Conservation (phyloP, 2,888 invertebrate genomes). For the Drosophila parthenogenetica region DNA sequence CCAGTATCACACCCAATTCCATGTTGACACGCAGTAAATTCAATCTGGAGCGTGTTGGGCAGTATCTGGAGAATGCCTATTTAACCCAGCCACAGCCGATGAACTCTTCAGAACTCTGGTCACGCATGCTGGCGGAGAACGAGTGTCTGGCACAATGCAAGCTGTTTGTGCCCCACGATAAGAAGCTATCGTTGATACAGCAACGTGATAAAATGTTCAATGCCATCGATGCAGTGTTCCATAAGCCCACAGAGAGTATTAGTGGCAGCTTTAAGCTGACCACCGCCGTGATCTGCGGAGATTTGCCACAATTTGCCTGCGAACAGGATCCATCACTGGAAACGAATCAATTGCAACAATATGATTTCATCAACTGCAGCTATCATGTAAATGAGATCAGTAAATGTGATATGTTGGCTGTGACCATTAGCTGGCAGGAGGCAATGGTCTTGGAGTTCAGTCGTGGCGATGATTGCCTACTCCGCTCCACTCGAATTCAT, state of each 20-base stretch:
- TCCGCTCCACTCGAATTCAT: slow-evolving; percentile 86
- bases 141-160: slow-evolving; percentile 89
- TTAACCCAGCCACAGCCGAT: slow-evolving; percentile 88
- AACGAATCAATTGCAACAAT: slow-evolving; percentile 23
- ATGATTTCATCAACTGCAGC: slow-evolving; percentile 70
- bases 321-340: slow-evolving; percentile 17
- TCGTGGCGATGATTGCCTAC: slow-evolving; percentile 78
- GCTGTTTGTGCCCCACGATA: slow-evolving; percentile 91
- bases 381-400: slow-evolving; percentile 77
- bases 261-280: slow-evolving; percentile 87
- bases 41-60: slow-evolving; percentile 95
- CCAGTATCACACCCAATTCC: too few species aligned
- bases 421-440: slow-evolving; percentile 78
- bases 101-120: slow-evolving; percentile 91
- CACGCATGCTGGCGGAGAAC: slow-evolving; percentile 90
- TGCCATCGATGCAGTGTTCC: slow-evolving; percentile 89
- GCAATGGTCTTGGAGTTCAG: slow-evolving; percentile 82
- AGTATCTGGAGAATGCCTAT: slow-evolving; percentile 93
- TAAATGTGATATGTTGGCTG: slow-evolving; percentile 76
- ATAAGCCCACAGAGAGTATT: slow-evolving; percentile 88
- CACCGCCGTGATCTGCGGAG: slow-evolving; percentile 86
- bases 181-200: slow-evolving; percentile 92
- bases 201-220: slow-evolving; percentile 90
- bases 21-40: slow-evolving; percentile 86
- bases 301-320: slow-evolving; percentile 50